Base-by-base conservation (phyloP, 2,113 vertebrate species). In the Tricholaema leucomelas region DNA sequence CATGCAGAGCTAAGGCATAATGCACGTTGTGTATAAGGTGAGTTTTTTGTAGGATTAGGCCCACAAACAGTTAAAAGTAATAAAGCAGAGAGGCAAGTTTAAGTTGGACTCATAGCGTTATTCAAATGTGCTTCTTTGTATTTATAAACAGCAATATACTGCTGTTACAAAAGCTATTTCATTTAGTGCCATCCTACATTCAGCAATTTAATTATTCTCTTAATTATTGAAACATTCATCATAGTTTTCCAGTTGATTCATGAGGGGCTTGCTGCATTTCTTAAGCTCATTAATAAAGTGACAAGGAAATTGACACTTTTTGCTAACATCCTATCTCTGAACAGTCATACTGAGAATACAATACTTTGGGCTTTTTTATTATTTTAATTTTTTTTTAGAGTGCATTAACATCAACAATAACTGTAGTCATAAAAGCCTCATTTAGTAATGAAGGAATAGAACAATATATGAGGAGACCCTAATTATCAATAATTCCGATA, bases 171-270 rank as follows among this genome's bases (percentile, higher is more conserved):
- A 94, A 79, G 54, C 88, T 92, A 74, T 97, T 97, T 95, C 95
- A 80, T 96, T 95, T 95, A 95, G 84, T 95, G 87, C 77, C 81
- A 88, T 88, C 93, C 91, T 86, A 94, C 73, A 78, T 94, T 60
- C 74, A 78, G 94, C 84, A 82, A 76, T 94, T 96, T 97, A 97
- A 96, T 98, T 97, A 95, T 94, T 96, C 95, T 92, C 94, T 96
- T 94, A 96, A 96, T 96, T 95, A 94, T 93, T 92, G 93, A 95
- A 93, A 95, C 93, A 97, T 96, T 96, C 90, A 92, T 97, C 96
- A 95, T 92, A 72, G 86, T 96, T 97, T 97, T 95, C 85, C 91
- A 88, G 79, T 80, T 91, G 91, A 92, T 97, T 97, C 88, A 88
- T 94, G 95, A 96, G 94, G 85, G 77, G 42, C 87, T 52, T 61